Evolutionary conservation across 2,888 invertebrate species (phyloP).

Genomic region (Byasa hedistus): DNA sequence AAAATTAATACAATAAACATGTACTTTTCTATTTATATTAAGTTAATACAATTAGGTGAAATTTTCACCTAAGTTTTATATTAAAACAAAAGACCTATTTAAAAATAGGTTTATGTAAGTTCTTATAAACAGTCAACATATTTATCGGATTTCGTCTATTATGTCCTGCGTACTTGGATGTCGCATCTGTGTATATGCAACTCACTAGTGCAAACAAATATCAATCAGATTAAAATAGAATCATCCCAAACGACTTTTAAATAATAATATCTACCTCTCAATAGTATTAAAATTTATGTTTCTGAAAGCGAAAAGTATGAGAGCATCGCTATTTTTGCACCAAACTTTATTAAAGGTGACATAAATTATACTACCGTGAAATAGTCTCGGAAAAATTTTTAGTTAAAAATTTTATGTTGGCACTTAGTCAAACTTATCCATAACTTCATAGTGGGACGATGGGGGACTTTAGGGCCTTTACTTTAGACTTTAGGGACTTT

Average conservation of each 20-base stretch:
- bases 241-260: slow-evolving; percentile 15
- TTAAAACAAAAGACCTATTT: no score
- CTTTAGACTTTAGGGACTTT: neutral
- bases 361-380: slow-evolving; percentile 63
- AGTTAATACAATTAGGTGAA: no score
- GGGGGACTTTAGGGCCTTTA: slow-evolving; percentile 43
- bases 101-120: neutral
- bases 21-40: no score
- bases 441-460: slow-evolving; percentile 44
- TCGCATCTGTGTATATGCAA: no score
- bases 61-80: no score
- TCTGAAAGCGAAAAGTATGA: slow-evolving; percentile 34
- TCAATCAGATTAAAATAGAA: slow-evolving; percentile 4
- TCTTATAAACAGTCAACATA: neutral
- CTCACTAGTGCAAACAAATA: no score
- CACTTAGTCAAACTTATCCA: slow-evolving; percentile 62
- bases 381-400: slow-evolving; percentile 56
- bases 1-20: no score
- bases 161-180: no score
- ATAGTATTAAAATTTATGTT: slow-evolving; percentile 22
- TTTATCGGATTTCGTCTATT: neutral
- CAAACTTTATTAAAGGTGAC: slow-evolving; percentile 50
- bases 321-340: slow-evolving; percentile 54
- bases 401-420: slow-evolving; percentile 55
- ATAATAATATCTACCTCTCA: slow-evolving; percentile 10